Conservation (phyloP, 2,888 invertebrate species). For the Corbicula japonica region DNA sequence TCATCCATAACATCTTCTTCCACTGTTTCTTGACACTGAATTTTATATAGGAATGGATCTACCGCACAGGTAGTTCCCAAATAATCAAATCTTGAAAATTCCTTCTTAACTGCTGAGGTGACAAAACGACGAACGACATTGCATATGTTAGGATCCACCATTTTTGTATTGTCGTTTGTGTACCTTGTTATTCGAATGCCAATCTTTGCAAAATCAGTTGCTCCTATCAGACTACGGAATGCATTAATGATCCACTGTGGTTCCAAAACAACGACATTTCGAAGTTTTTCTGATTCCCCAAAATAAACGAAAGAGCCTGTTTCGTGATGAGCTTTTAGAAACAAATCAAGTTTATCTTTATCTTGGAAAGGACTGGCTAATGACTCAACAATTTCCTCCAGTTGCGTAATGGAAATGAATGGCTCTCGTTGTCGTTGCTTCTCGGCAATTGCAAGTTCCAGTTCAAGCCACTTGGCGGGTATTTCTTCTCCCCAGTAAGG, state of each 20-base stretch:
- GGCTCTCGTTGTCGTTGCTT: slow-evolving; percentile 33
- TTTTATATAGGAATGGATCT: slow-evolving; percentile 39
- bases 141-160: slow-evolving; percentile 39
- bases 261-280: slow-evolving; percentile 45
- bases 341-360: slow-evolving; percentile 44
- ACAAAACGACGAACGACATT: slow-evolving; percentile 43
- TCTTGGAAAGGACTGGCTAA: slow-evolving; percentile 47
- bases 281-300: slow-evolving; percentile 24
- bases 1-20: slow-evolving; percentile 36
- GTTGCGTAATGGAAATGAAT: slow-evolving; percentile 31
- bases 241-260: slow-evolving; percentile 62
- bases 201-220: slow-evolving; percentile 51
- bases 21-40: slow-evolving; percentile 43
- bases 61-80: neutral
- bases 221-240: slow-evolving; percentile 49
- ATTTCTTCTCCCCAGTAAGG: slow-evolving; percentile 52
- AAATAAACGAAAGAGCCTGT: slow-evolving; percentile 54
- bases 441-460: slow-evolving; percentile 52
- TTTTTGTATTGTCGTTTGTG: slow-evolving; percentile 19
- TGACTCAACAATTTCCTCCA: slow-evolving; percentile 32
- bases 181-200: slow-evolving; percentile 50
- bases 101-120: slow-evolving; percentile 33
- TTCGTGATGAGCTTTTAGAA: slow-evolving; percentile 46
- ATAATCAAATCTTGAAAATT: slow-evolving; percentile 37
- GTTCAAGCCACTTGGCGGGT: slow-evolving; percentile 57